phyloP scores from a whole-genome alignment of 1,140 invertebrate species.

The Leucophenga varia region DNA sequence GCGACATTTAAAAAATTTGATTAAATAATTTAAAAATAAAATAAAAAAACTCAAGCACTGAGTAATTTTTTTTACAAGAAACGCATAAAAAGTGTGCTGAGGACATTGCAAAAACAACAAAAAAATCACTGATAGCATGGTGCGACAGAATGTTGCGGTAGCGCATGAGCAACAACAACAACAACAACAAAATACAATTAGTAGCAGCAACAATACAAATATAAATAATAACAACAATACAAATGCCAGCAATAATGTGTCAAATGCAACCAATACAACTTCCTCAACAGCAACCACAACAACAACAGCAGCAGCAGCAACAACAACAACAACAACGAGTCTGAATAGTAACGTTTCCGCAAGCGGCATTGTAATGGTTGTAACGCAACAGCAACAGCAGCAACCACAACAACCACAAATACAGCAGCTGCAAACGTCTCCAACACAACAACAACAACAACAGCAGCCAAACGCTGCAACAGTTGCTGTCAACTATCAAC shows the following conservation, averaged over 20 bases:
- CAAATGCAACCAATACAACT: slow-evolving; percentile 11
- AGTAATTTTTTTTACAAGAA: too few relatives aligned
- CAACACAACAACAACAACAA: neutral
- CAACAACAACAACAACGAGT: slow-evolving; percentile 28
- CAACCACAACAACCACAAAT: slow-evolving; percentile 2
- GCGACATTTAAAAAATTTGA: slow-evolving; percentile 1
- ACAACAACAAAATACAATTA: slow-evolving; percentile 29
- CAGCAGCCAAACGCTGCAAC: slow-evolving; percentile 16
- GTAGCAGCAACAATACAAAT: slow-evolving; percentile 5
- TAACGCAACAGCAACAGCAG: slow-evolving; percentile 17
- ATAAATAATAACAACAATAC: slow-evolving; percentile 15
- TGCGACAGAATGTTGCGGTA: slow-evolving; percentile 46
- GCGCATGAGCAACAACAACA: slow-evolving; percentile 1
- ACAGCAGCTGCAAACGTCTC: neutral
- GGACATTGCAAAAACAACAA: slow-evolving; percentile 5
- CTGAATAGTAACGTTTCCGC: slow-evolving; percentile 37
- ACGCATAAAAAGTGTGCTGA: too few relatives aligned
- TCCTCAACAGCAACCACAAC: slow-evolving; percentile 10
- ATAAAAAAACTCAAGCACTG: slow-evolving; percentile 14
- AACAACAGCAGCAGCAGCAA: slow-evolving; percentile 6
- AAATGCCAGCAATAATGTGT: slow-evolving; percentile 16
- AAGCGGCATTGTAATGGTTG: slow-evolving; percentile 42
- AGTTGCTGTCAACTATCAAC: slow-evolving; percentile 17
- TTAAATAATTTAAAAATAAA: neutral
- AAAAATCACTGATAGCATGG: slow-evolving; percentile 30